Evolutionary conservation across 2,113 vertebrate genomes (phyloP).

Genomic region (Progne subis): DNA sequence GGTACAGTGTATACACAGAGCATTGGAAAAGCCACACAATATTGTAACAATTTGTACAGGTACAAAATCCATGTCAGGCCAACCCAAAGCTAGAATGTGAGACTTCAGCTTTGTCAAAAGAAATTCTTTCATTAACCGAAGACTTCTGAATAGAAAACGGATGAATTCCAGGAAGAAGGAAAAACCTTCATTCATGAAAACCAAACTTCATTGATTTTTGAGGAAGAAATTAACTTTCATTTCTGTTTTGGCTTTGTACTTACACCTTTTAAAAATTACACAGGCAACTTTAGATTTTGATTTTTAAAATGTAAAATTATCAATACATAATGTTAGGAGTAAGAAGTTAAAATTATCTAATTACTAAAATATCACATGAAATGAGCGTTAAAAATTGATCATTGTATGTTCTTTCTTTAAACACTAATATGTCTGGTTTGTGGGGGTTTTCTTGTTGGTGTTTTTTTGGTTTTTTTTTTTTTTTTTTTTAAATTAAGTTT

Average conservation of each 20-base stretch:
- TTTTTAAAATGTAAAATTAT: background rate
- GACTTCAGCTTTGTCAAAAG: background rate
- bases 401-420: background rate
- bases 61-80: background rate
- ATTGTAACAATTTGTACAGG: background rate
- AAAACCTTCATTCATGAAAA: background rate
- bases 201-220: background rate
- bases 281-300: background rate
- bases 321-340: rapidly evolving
- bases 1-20: background rate
- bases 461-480: background rate
- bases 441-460: no score
- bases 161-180: background rate
- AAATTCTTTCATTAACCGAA: background rate
- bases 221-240: background rate
- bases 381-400: background rate
- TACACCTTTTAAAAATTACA: background rate
- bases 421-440: background rate
- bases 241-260: background rate
- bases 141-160: background rate
- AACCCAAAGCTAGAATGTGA: background rate
- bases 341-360: background rate
- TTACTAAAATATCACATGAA: background rate
- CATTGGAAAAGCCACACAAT: background rate
- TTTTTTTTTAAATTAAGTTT: no score